Evolutionary conservation across 1,140 invertebrate species (phyloP).

Genomic region (Bombus terrestris): DNA sequence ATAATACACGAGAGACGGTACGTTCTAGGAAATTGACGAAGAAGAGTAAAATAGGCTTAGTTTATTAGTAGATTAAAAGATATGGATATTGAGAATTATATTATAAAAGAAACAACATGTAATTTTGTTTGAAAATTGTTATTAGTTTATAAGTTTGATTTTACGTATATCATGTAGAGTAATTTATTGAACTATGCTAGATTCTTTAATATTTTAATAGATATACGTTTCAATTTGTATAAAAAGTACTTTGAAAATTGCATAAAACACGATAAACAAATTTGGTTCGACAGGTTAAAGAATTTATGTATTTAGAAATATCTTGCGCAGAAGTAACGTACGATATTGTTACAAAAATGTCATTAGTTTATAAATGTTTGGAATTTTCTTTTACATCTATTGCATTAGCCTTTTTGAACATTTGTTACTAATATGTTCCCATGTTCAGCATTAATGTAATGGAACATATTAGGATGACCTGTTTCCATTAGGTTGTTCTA

Average conservation of each 20-base stretch:
- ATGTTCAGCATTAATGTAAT: not conserved
- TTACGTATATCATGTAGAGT: not conserved
- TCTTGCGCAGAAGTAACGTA: not conserved
- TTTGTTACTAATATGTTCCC: not conserved
- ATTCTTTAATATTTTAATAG: too few species aligned
- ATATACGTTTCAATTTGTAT: not conserved
- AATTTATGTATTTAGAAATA: not conserved
- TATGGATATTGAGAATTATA: too few species aligned
- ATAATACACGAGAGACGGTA: too few species aligned
- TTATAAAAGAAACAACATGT: too few species aligned
- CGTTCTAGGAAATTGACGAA: too few species aligned
- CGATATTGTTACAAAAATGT: not conserved
- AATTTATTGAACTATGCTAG: not conserved
- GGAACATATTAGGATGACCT: not conserved
- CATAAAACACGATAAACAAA: not conserved
- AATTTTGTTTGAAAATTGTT: too few species aligned
- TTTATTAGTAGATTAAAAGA: too few species aligned
- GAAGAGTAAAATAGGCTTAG: too few species aligned
- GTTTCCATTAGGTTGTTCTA: not conserved
- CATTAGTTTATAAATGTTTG: not conserved
- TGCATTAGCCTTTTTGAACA: not conserved
- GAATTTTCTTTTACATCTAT: not conserved
- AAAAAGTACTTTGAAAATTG: not conserved
- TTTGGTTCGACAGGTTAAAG: not conserved
- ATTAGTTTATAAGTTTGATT: not conserved